Base-by-base conservation (phyloP, 2,888 invertebrate species). In the Calameuta pallipes region DNA sequence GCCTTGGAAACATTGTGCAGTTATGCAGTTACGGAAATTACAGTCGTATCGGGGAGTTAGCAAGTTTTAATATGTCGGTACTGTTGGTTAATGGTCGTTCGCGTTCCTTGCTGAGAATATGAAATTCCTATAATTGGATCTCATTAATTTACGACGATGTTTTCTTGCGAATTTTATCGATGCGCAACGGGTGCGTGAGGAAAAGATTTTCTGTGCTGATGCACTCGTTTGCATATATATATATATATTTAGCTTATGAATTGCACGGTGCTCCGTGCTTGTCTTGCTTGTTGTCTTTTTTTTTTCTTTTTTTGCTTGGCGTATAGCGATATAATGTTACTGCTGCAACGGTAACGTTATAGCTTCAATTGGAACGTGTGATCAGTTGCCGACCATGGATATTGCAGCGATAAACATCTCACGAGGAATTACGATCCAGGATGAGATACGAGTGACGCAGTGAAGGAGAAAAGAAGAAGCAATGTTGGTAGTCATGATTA, bases 341-440 rank as follows among this genome's bases (percentile, higher is more conserved):
- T 31, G 71, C 31, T 33, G 23, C 71, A 71, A 12, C 71, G 71
- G 33, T 33, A 71, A 71, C 31, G 71, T 33, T 31, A 33, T 33
- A 33, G 71, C 71, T 31, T 15, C 31, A 71, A 71, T 31, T 71
- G 71, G 71, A 71, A 71, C 31, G 71, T 71, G 71, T 33, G 71
- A 71, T 71, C 71, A 33, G 71, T 71, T 71, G 15, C 71, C 71
- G 71, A 71, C 33, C 71, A 33, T 71, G 71, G 56, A 23, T 56
- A 56, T 56, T 56, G 56, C 56, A 56, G 56, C 9, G 56, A 56
- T 56, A 56, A 56, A 56, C 56, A 56, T 56, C 56, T 56, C 23
- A 9, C 23, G 56, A 23, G 56, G 23, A 56, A 56, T 56, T 56
- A 56, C 56, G 56, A 56, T 56, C 23, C 4, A 56, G 56, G 9